phyloP scores from a whole-genome alignment of 2,113 vertebrate genomes.

The Hypomesus transpacificus region DNA sequence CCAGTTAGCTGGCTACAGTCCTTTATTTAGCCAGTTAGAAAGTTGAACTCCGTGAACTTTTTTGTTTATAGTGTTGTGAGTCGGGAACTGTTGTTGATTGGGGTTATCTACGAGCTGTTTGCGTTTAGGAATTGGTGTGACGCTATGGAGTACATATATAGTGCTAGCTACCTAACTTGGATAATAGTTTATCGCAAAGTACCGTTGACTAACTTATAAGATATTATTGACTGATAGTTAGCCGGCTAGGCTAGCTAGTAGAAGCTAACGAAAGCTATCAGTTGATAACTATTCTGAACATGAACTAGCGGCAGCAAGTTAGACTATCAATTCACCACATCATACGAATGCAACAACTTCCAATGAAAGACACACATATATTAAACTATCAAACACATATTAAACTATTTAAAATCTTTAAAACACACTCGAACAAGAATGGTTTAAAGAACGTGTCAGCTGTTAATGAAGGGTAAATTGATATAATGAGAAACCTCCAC shows the following conservation, averaged over 20 bases:
- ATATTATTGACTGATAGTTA: neutral
- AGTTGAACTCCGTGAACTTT: slow-evolving; percentile 68
- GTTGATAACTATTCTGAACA: neutral
- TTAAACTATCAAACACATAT: too few relatives aligned
- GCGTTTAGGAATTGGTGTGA: neutral
- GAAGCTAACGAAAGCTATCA: neutral
- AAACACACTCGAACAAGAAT: too few relatives aligned
- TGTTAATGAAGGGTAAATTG: too few relatives aligned
- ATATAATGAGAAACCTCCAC: too few relatives aligned
- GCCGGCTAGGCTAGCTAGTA: neutral
- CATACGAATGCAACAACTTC: too few relatives aligned
- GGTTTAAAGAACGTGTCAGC: too few relatives aligned
- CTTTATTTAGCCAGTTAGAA: slow-evolving; percentile 48
- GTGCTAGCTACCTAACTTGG: neutral
- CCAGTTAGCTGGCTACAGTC: slow-evolving; percentile 59
- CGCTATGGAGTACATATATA: neutral
- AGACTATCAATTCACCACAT: too few relatives aligned
- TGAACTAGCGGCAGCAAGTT: too few relatives aligned
- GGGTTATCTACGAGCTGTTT: neutral
- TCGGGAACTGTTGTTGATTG: slow-evolving; percentile 11
- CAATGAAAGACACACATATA: too few relatives aligned
- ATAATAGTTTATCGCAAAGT: neutral
- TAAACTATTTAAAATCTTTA: too few relatives aligned
- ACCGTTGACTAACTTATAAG: neutral
- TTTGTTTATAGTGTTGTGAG: neutral